Base-by-base conservation (phyloP, 2,888 invertebrate genomes). In the Harmothoe impar region DNA sequence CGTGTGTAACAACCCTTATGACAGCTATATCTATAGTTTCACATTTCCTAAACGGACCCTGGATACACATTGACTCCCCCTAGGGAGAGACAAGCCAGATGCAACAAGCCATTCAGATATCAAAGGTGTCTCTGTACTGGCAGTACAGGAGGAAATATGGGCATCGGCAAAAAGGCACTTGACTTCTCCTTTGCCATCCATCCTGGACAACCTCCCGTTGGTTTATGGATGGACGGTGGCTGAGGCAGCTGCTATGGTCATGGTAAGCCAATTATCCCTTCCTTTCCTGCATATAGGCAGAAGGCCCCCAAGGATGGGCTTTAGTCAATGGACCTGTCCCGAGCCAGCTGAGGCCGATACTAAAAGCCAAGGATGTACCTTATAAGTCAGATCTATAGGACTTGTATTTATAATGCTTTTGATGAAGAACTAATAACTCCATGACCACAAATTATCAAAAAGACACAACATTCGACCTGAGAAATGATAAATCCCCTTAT, bases 141-240 rank as follows among this genome's bases (percentile, higher is more conserved):
- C n/a, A 62, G 20, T 12, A n/a, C 62, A 62, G 20, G 62, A n/a
- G 72, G 72, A n/a, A 3, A 72, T 72, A 29, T 29, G 72, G 31
- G 29, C 29, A 62, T 62, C 3, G 62, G 43, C 43, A 43, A 62
- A n/a, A n/a, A n/a, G 72, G 31, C 25, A 72, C 72, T 72, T 72
- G 72, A 72, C 72, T 15, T 25, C 72, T 72, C 72, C 29, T 72
- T 25, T 29, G 15, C 72, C 3, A 72, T 72, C 15, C 29, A 15
- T 72, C 72, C 25, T 23, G n/a, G 29, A 72, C 7, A 29, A 20
- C 72, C 29, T 25, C 25, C 25, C 29, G 25, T 15, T 7, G 72
- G 72, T 72, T 72, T 72, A 72, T 72, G 72, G 25, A 72, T 72
- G 72, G 25, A 72, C 72, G 31, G 72, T 25, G 29, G 15, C 72